Percentiles rank a stretch among this genome's conserved stretches.
Conservation (phyloP, 2,113 vertebrate species). For the Oryctolagus cuniculus region DNA sequence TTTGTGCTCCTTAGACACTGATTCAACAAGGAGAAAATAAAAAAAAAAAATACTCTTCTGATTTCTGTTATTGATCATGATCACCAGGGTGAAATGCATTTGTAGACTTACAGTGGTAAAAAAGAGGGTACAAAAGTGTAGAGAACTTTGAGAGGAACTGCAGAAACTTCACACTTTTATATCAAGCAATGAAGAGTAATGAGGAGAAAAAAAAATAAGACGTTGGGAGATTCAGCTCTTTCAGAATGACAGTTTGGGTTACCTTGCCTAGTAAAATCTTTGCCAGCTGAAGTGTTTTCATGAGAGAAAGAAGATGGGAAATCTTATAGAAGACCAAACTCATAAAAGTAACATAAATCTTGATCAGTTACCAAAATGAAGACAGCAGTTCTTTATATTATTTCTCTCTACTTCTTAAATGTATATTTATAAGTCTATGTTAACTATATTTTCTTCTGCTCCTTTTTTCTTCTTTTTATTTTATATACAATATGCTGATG, state of each 20-base stretch:
- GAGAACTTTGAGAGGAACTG: no score
- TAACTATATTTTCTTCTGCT: neutral
- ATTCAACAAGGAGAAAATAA: neutral
- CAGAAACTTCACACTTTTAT: neutral
- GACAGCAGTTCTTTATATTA: neutral
- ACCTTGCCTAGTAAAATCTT: neutral
- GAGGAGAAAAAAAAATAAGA: neutral
- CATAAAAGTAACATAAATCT: neutral
- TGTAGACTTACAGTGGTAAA: neutral
- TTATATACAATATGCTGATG: neutral
- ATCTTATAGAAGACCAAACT: neutral
- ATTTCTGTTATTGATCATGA: neutral
- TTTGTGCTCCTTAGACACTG: neutral
- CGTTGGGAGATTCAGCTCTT: neutral
- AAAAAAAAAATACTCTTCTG: neutral
- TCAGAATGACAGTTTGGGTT: neutral
- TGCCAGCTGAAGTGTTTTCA: neutral
- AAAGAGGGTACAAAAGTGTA: neutral
- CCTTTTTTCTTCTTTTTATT: neutral
- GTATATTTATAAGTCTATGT: neutral
- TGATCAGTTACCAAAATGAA: neutral
- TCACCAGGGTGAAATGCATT: neutral
- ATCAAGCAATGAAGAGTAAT: neutral
- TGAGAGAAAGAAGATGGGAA: neutral
- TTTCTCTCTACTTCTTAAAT: neutral